A percentile compares a stretch with the other conserved stretches of the same genome.
Evolutionary conservation across 2,888 invertebrate genomes (phyloP).

Genomic region (Aporophyla nigra): DNA sequence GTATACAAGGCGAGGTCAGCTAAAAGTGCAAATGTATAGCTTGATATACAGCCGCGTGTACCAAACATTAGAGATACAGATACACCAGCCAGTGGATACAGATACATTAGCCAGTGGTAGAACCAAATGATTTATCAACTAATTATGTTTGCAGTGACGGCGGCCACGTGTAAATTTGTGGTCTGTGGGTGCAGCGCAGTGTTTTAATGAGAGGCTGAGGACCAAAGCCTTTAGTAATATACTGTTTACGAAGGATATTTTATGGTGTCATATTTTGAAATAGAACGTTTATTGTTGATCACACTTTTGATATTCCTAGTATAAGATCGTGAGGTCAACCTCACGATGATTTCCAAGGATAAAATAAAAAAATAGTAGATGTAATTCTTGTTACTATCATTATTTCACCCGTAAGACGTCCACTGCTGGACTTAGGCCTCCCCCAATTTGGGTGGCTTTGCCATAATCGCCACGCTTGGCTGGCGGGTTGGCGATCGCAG

Average conservation of each 20-base stretch:
- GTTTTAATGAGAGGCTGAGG: constrained; percentile 9
- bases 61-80: background rate
- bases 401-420: no score
- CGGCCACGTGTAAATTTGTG: constrained; percentile 9
- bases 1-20: no score
- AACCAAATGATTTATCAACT: constrained; percentile 33
- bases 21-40: no score
- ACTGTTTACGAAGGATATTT: background rate
- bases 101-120: constrained; percentile 17
- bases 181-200: background rate
- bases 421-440: no score
- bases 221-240: constrained; percentile 1
- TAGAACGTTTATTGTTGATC: background rate
- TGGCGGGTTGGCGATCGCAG: no score
- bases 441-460: no score
- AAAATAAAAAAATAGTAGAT: no score
- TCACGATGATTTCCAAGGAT: no score
- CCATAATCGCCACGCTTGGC: no score
- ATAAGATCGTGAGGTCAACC: no score
- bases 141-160: constrained; percentile 20
- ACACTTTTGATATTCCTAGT: background rate
- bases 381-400: no score
- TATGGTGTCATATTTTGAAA: background rate
- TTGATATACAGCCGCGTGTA: no score
- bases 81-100: background rate